Percentiles rank a stretch among this genome's conserved stretches.
These are phyloP conservation scores for Athalia cordata DNA, from an alignment of 2,888 invertebrate species.

Conservation along the genomic window DNA sequence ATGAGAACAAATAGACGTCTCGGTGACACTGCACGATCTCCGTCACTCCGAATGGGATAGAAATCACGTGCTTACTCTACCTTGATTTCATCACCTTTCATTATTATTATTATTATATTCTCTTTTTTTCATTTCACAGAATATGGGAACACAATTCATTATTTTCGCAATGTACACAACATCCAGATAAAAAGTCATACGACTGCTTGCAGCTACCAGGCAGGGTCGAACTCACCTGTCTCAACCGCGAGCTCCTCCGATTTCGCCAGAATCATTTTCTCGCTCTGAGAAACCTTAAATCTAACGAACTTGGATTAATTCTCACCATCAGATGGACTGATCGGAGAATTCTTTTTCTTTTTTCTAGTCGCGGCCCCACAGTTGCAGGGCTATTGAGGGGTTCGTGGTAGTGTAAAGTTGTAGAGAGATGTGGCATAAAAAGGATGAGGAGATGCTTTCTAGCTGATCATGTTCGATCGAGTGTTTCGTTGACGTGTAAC, in stretches of 20 bases:
- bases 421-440: constrained; percentile 2
- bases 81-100: too few relatives aligned
- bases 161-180: not conserved
- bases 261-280: too few relatives aligned
- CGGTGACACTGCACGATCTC: constrained; percentile 27
- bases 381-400: not conserved
- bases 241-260: too few relatives aligned
- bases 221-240: too few relatives aligned
- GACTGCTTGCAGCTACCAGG: not conserved
- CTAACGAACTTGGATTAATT: too few relatives aligned
- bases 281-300: too few relatives aligned
- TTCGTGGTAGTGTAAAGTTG: not conserved
- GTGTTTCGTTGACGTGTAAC: constrained; percentile 35
- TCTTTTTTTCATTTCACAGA: not conserved
- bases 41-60: constrained; percentile 34
- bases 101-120: too few relatives aligned
- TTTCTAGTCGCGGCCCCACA: too few relatives aligned
- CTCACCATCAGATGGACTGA: too few relatives aligned
- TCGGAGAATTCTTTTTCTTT: too few relatives aligned
- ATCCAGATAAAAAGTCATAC: not conserved
- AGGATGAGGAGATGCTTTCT: constrained; percentile 20
- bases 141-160: not conserved
- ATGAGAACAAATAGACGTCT: constrained; percentile 54
- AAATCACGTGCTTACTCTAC: constrained; percentile 27
- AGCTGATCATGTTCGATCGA: constrained; percentile 44